Base-by-base conservation (phyloP, 2,888 invertebrate species). In the Cheilosia soror region DNA sequence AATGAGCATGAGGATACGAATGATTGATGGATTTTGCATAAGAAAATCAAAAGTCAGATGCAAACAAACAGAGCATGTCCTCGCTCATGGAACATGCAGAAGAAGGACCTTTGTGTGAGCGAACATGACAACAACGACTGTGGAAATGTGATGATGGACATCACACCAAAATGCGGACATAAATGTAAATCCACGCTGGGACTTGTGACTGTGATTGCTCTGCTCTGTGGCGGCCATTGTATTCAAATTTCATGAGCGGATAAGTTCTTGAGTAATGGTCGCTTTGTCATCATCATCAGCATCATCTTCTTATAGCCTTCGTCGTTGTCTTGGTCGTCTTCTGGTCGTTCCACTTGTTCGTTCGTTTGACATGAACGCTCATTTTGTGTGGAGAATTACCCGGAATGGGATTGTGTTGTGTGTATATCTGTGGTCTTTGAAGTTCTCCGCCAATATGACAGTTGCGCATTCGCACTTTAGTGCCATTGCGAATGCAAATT, bases 201-300 rank as follows among this genome's bases (percentile, higher is more conserved):
- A 62, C 80, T 85, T 63, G 68, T 62, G 85, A 66, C 80, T 85
- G 80, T 81, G 85, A 85, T 85, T 85, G 81, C 85, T 81, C 63
- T 72, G 76, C 76, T 72, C 66, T 68, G 73, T 31, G 42, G 27
- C 60, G 71, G 60, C 76, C 72, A 85, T 85, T 85, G 85, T 85
- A 85, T 85, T 85, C 85, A 85, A 85, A 85, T 85, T 85, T 85
- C 80, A 80, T 85, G 69, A 80, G 85, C 76, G 72, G 85, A 85
- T 85, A 85, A 72, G 76, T 85, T 85, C 81, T 85, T 85, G 85
- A 85, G 85, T 85, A 81, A 85, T 85, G 85, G 85, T 85, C 77
- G 85, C 85, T 81, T 81, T 85, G 85, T 85, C 85, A 85, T 85
- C 85, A 76, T 85, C 76, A 77, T 66, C 76, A 85, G 69, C 76